Percentiles rank a stretch among this genome's conserved stretches.
These are phyloP conservation scores for Peromyscus nudipes DNA, from an alignment of 2,797 vertebrate species.

Conservation along the genomic window DNA sequence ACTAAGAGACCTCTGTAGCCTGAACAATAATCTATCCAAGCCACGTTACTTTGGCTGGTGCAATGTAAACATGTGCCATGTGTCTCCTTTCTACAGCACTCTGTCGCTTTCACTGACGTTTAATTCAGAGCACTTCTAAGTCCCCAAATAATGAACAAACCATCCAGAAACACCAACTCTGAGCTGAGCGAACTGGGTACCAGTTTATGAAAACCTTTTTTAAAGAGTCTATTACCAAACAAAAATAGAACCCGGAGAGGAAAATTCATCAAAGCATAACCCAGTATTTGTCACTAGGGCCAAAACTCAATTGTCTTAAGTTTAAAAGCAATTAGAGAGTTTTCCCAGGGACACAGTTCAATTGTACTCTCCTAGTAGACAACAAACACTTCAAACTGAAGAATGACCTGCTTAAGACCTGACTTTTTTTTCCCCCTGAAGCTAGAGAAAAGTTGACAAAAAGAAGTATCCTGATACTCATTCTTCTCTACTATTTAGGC, in stretches of 20 bases:
- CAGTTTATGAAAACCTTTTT: slow-evolving; percentile 46
- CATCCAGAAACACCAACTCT: slow-evolving; percentile 45
- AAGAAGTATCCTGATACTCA: slow-evolving; percentile 29
- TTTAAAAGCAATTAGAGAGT: slow-evolving; percentile 50
- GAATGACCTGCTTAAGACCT: slow-evolving; percentile 3
- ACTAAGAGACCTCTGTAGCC: not conserved
- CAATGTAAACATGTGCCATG: not conserved
- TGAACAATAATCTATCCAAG: not conserved
- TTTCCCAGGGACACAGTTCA: slow-evolving; percentile 50
- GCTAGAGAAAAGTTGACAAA: slow-evolving; percentile 50
- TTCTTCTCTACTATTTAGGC: slow-evolving; percentile 1
- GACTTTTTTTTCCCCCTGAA: not conserved
- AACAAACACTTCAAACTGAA: slow-evolving; percentile 53
- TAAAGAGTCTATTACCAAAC: slow-evolving; percentile 28
- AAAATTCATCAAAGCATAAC: slow-evolving; percentile 26
- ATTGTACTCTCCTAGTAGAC: slow-evolving; percentile 15
- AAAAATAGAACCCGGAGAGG: slow-evolving; percentile 56
- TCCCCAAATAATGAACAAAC: slow-evolving; percentile 48
- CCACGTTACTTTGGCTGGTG: not conserved
- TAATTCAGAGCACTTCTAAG: slow-evolving; percentile 5
- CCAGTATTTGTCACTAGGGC: slow-evolving; percentile 24
- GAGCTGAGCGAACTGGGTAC: not conserved
- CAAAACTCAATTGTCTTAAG: slow-evolving; percentile 50
- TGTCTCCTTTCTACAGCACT: not conserved
- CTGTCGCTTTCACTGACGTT: slow-evolving; percentile 47